Percentiles rank a stretch among this genome's conserved stretches.
Evolutionary conservation across 2,797 vertebrate species (phyloP).

Genomic region (Poeciliopsis infans): DNA sequence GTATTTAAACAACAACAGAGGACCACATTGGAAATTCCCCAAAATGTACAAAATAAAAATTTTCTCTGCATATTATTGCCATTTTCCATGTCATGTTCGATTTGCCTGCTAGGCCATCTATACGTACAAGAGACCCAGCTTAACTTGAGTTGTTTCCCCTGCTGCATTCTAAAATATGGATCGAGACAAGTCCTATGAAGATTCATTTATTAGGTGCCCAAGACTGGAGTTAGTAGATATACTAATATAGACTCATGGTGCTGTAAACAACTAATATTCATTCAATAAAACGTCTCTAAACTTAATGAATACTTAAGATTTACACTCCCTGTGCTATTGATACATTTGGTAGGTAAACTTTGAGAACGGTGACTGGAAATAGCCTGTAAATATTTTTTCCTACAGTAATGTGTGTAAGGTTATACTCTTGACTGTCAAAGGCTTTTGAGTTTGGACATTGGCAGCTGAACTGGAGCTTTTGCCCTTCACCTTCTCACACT

Average conservation of each 20-base stretch:
- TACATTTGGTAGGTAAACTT: not conserved
- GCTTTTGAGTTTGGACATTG: not conserved
- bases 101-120: too few relatives aligned
- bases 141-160: not conserved
- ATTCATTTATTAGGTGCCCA: not conserved
- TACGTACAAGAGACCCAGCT: not conserved
- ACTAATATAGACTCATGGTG: not conserved
- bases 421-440: not conserved
- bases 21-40: not conserved
- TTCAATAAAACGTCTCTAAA: not conserved
- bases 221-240: not conserved
- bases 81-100: not conserved
- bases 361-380: not conserved
- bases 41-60: not conserved
- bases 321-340: not conserved
- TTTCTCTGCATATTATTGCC: not conserved
- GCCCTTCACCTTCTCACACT: too few relatives aligned
- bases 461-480: slow-evolving; percentile 2
- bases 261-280: not conserved
- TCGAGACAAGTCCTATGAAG: not conserved
- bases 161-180: not conserved
- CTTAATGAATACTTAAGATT: not conserved
- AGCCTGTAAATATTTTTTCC: not conserved
- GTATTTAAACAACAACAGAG: not conserved
- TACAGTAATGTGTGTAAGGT: not conserved